Conservation (phyloP, 2,888 invertebrate genomes). For the Limulus polyphemus region DNA sequence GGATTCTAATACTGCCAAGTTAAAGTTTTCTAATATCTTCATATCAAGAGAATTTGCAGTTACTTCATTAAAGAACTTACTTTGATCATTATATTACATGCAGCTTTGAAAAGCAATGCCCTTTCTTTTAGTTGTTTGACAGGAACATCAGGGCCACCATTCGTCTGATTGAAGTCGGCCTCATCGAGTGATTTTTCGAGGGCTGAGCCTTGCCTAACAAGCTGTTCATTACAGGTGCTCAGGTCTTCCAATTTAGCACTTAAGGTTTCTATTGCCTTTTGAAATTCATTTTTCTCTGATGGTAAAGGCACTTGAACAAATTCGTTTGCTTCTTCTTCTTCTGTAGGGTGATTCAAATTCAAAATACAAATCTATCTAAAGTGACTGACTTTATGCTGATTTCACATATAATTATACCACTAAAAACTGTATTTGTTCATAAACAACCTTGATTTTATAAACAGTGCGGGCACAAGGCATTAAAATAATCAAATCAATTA, state of each 20-base stretch:
- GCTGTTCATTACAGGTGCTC: constrained; percentile 77
- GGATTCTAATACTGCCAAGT: too few species aligned
- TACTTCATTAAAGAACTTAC: constrained; percentile 43
- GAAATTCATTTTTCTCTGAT: constrained; percentile 44
- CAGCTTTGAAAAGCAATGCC: constrained; percentile 86
- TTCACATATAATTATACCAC: too few species aligned
- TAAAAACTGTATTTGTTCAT: too few species aligned
- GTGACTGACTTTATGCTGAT: too few species aligned
- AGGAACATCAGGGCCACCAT: constrained; percentile 22
- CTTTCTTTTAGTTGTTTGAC: constrained; percentile 57
- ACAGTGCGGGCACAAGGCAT: too few species aligned
- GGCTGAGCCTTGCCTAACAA: constrained; percentile 75
- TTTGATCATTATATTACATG: constrained; percentile 91
- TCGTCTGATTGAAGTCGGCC: constrained; percentile 35
- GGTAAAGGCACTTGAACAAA: constrained; percentile 45
- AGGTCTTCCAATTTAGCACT: constrained; percentile 72
- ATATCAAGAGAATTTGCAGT: too few species aligned
- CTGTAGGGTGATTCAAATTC: background rate
- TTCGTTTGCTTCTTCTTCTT: constrained; percentile 56
- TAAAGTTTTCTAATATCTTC: too few species aligned
- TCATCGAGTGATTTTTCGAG: constrained; percentile 48
- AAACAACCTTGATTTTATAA: too few species aligned
- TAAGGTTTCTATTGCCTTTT: constrained; percentile 45
- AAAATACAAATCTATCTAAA: too few species aligned
- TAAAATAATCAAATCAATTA: too few species aligned